Conservation (phyloP, 2,797 vertebrate species). For the Semaprochilodus insignis region DNA sequence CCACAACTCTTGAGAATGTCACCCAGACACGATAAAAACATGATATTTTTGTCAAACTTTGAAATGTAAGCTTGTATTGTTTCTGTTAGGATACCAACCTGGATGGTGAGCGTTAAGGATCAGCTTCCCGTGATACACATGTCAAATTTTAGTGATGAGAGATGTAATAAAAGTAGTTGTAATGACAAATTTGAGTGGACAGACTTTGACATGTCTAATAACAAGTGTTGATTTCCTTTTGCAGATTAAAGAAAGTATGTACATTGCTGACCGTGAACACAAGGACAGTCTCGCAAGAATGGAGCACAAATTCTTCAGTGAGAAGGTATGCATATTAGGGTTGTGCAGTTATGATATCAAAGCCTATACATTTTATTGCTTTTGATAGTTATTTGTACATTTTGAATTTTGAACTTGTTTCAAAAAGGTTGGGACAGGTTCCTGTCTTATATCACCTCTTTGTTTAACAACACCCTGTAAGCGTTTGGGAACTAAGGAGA, state of each 20-base stretch:
- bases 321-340: constrained; percentile 78
- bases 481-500: no score
- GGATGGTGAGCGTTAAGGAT: neutral
- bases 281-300: constrained; percentile 69
- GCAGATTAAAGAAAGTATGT: constrained; percentile 82
- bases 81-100: neutral
- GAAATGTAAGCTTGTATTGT: no score
- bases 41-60: neutral
- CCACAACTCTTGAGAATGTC: neutral
- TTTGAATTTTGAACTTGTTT: no score
- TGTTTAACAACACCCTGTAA: no score
- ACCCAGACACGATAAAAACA: neutral
- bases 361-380: no score
- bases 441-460: no score
- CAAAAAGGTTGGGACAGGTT: no score
- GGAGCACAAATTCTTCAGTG: constrained; percentile 83
- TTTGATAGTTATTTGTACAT: neutral
- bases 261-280: constrained; percentile 76
- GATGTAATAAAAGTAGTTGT: neutral
- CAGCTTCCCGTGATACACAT: neutral
- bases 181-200: neutral
- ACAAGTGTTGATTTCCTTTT: neutral
- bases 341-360: neutral
- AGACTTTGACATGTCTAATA: neutral
- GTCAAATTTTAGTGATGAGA: neutral